These are phyloP conservation scores for Chiroxiphia lanceolata DNA, from an alignment of 2,797 vertebrate species.

Conservation along the genomic window DNA sequence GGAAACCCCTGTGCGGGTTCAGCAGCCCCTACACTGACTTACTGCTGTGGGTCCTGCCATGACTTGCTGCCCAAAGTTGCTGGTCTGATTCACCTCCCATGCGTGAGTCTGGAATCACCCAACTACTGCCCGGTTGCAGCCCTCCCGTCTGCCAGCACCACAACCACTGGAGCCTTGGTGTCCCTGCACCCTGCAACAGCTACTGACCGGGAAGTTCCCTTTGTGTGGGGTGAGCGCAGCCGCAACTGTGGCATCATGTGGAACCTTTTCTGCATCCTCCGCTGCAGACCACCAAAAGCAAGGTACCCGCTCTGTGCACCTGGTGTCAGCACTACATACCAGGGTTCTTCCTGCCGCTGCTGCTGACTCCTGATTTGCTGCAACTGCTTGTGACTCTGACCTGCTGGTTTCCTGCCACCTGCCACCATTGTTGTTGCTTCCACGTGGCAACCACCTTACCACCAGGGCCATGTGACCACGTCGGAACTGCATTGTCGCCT, in stretches of 20 bases:
- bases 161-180: background rate
- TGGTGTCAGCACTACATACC: background rate
- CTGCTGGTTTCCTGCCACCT: background rate
- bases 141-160: background rate
- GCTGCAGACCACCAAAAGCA: background rate
- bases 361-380: background rate
- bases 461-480: background rate
- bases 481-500: background rate
- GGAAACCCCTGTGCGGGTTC: background rate
- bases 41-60: no score
- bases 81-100: background rate
- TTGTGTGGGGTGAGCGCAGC: background rate
- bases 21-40: background rate
- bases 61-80: no score
- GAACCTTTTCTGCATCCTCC: background rate
- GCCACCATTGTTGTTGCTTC: background rate
- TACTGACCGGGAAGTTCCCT: background rate
- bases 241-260: no score
- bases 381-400: background rate
- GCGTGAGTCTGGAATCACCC: background rate
- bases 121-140: background rate
- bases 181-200: background rate
- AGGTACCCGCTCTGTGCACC: background rate
- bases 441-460: background rate
- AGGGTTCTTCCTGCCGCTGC: background rate